Evolutionary conservation across 2,888 invertebrate species (phyloP).

Genomic region (Tipula lateralis): DNA sequence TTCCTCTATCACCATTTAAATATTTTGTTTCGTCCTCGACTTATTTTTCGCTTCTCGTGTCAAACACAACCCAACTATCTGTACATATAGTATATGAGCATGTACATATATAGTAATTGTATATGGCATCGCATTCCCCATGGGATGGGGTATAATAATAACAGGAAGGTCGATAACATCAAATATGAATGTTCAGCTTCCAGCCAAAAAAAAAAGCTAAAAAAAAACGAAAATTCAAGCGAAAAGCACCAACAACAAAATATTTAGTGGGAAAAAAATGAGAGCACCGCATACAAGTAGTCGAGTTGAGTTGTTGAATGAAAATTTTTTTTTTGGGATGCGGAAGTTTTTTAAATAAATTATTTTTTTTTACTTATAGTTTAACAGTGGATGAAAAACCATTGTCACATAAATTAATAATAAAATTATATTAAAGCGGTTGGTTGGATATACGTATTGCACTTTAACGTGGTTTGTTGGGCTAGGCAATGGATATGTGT

Average conservation of each 20-base stretch:
- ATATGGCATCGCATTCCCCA: not conserved
- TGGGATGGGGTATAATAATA: not conserved
- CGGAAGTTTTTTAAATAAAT: not conserved
- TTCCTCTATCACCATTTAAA: not conserved
- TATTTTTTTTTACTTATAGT: not conserved
- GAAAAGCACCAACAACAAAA: no score
- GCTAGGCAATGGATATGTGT: not conserved
- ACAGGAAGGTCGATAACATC: constrained; percentile 3
- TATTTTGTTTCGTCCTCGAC: not conserved
- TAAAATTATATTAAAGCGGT: not conserved
- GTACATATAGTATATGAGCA: not conserved
- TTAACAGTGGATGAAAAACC: not conserved
- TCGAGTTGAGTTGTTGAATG: not conserved
- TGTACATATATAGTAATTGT: not conserved
- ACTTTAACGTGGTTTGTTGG: not conserved
- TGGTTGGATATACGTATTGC: not conserved
- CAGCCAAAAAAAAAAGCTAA: not conserved
- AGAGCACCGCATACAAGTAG: constrained; percentile 1
- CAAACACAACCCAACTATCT: not conserved
- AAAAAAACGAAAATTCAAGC: not conserved
- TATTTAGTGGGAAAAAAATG: not conserved
- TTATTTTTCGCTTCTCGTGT: not conserved
- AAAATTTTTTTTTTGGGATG: not conserved
- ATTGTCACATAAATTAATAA: not conserved
- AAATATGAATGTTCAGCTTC: constrained; percentile 6